Evolutionary conservation across 2,797 vertebrate genomes (phyloP).

Genomic region (Coendou prehensilis): DNA sequence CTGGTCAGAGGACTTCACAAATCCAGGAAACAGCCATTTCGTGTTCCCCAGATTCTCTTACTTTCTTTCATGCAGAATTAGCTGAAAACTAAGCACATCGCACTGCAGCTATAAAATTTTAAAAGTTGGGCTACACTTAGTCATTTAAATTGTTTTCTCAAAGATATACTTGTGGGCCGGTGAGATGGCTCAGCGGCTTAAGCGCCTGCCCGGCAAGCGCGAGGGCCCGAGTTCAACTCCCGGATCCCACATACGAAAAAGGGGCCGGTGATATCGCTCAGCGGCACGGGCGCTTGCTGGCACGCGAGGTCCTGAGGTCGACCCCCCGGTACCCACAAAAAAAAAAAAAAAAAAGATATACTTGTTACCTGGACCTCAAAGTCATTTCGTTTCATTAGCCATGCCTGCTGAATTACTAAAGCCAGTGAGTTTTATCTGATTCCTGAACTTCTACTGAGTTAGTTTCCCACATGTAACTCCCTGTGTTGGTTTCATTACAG

Average conservation of each 20-base stretch:
- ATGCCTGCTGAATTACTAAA: not conserved
- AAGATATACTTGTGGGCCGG: too few species aligned
- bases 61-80: not conserved
- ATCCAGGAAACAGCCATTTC: not conserved
- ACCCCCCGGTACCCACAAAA: too few species aligned
- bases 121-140: not conserved
- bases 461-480: not conserved
- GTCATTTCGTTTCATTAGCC: not conserved
- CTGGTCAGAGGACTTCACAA: conserved; percentile 40
- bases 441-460: not conserved
- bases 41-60: not conserved
- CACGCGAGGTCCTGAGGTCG: too few species aligned
- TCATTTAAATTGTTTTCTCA: not conserved
- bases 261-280: too few species aligned
- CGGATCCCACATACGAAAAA: too few species aligned
- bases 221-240: too few species aligned
- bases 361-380: not conserved
- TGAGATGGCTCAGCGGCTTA: too few species aligned
- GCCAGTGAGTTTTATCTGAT: not conserved
- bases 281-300: too few species aligned
- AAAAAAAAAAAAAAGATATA: too few species aligned
- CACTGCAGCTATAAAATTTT: not conserved
- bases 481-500: not conserved
- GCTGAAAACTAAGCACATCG: not conserved
- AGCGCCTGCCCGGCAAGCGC: too few species aligned